A percentile compares a stretch with the other conserved stretches of the same genome.
These are phyloP conservation scores for Papilio protenor DNA, from an alignment of 2,888 invertebrate species.

Conservation along the genomic window DNA sequence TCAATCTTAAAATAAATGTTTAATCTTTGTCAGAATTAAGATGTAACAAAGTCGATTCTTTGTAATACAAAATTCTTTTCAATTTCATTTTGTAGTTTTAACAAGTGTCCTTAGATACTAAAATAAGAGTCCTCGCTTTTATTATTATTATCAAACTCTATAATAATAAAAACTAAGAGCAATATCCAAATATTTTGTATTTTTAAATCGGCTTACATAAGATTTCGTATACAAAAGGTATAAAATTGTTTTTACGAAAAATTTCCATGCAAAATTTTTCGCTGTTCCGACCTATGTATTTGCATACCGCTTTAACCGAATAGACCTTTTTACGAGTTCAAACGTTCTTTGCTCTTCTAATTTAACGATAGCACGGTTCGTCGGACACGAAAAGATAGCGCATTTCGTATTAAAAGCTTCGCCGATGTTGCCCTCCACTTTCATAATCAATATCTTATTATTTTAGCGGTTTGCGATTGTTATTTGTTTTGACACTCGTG, in stretches of 20 bases:
- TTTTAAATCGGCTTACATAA: slow-evolving; percentile 1
- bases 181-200: not conserved
- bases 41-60: too few relatives aligned
- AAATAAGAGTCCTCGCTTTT: not conserved
- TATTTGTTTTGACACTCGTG: not conserved
- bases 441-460: not conserved
- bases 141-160: not conserved
- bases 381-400: slow-evolving; percentile 34
- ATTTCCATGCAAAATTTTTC: slow-evolving; percentile 33
- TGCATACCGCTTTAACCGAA: slow-evolving; percentile 36
- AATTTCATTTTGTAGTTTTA: too few relatives aligned
- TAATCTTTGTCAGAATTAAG: too few relatives aligned
- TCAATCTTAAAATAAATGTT: too few relatives aligned
- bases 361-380: slow-evolving; percentile 46
- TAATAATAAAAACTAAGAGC: not conserved
- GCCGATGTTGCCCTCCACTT: not conserved
- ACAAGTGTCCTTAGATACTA: not conserved
- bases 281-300: slow-evolving; percentile 11
- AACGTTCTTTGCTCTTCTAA: slow-evolving; percentile 49
- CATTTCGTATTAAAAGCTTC: slow-evolving; percentile 26
- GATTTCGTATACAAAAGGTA: slow-evolving; percentile 17
- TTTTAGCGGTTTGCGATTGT: not conserved
- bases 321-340: slow-evolving; percentile 45
- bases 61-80: too few relatives aligned
- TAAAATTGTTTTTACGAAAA: slow-evolving; percentile 31